Evolutionary conservation across 2,888 invertebrate genomes (phyloP), one percentile per base, ranked within the genome.

Genomic region (Neoscelio sp.): DNA sequence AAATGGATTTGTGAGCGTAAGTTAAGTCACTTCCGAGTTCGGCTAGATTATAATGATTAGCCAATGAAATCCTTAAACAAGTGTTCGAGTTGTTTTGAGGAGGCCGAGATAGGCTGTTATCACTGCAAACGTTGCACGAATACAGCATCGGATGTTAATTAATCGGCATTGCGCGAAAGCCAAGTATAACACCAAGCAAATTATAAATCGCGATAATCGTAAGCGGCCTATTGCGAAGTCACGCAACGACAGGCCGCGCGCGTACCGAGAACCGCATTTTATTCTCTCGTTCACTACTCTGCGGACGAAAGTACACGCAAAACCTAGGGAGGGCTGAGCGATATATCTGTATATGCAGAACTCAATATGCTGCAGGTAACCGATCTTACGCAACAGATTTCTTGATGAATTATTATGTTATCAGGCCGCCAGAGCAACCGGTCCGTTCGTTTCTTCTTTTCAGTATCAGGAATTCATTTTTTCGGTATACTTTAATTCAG

Each of bases 381-480:
- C 46, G 42, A 30, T 30, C 20, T 86, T 85, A 70, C 78, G 80
- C 68, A 85, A 86, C 73, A 70, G 77, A 85, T 85, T 83, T 83
- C 83, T 82, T 82, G 78, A 50, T 77, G 73, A 52, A 81, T 83
- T 83, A 85, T 83, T 82, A 81, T 79, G 80, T 82, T 83, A 82
- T 82, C 84, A 73, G 64, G 42, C 7, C 28, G 44, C 82, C 84
- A 73, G 64, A 38, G 5, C 28, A 40, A 30, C 54, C 48, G 20
- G 64, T 73, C 48, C 64, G 40, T 40, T 38, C 48, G 30, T 48
- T 73, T 40, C 52, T 38, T 64, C 54, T 54, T 44, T 64, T 15
- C 50, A 15, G 44, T 52, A 15, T 54, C 67, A 8, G 12, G 40
- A 33, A 40, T 33, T 26, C 26, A 50, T 65, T 74, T 74, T 58